A percentile compares a stretch with the other conserved stretches of the same genome.
Evolutionary conservation across 2,888 invertebrate genomes (phyloP).

Genomic region (Meandrusa payeni): DNA sequence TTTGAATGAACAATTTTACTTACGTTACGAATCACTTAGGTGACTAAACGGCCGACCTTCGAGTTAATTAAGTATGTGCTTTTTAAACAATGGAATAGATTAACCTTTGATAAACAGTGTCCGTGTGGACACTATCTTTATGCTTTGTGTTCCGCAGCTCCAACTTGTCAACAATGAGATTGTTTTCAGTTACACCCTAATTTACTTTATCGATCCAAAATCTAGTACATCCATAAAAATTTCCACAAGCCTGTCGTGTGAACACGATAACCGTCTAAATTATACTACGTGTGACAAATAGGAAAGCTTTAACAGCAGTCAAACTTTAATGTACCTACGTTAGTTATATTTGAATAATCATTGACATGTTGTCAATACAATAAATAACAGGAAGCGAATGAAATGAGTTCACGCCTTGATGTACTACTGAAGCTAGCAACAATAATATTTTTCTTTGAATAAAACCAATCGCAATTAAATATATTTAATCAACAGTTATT

Average conservation of each 20-base stretch:
- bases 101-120: conserved; percentile 30
- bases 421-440: too few relatives aligned
- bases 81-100: conserved; percentile 27
- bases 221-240: conserved; percentile 12
- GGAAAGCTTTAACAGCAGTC: conserved; percentile 2
- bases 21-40: too few relatives aligned
- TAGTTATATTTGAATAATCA: not conserved
- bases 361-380: conserved; percentile 8
- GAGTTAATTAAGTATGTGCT: conserved; percentile 6
- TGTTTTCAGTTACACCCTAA: conserved; percentile 16
- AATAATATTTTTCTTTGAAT: too few relatives aligned
- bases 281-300: conserved; percentile 47
- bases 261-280: conserved; percentile 48
- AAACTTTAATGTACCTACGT: conserved; percentile 5
- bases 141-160: conserved; percentile 31
- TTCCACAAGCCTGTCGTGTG: conserved; percentile 43
- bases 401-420: too few relatives aligned
- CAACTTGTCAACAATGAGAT: conserved; percentile 25
- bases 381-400: conserved; percentile 3
- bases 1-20: too few relatives aligned
- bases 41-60: conserved; percentile 5
- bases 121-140: conserved; percentile 25
- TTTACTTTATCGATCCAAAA: conserved; percentile 17
- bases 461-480: too few relatives aligned
- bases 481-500: too few relatives aligned